These are phyloP conservation scores for Sebastes minor DNA, from an alignment of 2,797 vertebrate species.

Conservation along the genomic window DNA sequence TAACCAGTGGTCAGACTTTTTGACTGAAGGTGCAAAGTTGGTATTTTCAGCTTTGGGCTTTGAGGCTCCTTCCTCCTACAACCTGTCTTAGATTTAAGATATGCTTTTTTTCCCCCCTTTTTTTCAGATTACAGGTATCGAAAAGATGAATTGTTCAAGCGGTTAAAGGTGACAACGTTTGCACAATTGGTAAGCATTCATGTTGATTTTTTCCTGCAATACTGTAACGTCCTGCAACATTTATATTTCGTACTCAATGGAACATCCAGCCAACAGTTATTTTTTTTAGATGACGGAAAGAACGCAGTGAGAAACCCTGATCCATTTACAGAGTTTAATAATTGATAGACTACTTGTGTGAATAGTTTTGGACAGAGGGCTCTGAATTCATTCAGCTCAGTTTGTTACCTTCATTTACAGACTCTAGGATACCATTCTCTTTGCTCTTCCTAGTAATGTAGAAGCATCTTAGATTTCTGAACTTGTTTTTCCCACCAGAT, in stretches of 20 bases:
- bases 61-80: neutral
- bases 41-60: neutral
- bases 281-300: neutral
- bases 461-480: neutral
- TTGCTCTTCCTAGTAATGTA: neutral
- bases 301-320: neutral
- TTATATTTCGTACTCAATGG: neutral
- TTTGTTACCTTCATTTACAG: neutral
- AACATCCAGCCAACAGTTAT: neutral
- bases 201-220: neutral
- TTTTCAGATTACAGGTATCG: constrained; percentile 93
- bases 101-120: neutral
- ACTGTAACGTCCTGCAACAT: neutral
- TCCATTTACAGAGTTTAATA: constrained; percentile 3
- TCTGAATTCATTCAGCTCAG: neutral
- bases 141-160: constrained; percentile 95
- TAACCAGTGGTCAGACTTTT: too few species aligned
- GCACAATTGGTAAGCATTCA: constrained; percentile 89
- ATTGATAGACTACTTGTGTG: neutral
- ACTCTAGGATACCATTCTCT: neutral
- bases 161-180: constrained; percentile 94
- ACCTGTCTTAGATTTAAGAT: neutral
- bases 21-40: neutral
- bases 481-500: constrained; percentile 77
- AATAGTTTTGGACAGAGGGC: neutral